Evolutionary conservation across 1,140 invertebrate genomes (phyloP).

Genomic region (Trachymyrmex cornetzi): DNA sequence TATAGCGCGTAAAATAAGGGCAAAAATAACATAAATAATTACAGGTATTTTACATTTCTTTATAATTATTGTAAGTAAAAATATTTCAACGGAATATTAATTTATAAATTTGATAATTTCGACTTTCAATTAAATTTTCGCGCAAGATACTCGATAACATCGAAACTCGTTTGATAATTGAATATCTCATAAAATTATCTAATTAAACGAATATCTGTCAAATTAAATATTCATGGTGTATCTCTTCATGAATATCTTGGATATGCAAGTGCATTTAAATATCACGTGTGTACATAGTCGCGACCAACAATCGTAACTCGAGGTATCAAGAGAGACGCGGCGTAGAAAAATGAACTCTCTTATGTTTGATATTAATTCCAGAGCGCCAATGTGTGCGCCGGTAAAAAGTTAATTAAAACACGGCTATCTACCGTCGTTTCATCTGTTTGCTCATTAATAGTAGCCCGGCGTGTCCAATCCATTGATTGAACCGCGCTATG

Average conservation of each 20-base stretch:
- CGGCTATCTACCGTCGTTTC: conserved; percentile 72
- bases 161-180: conserved; percentile 19
- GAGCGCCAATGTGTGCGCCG: conserved; percentile 7
- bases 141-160: background rate
- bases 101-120: conserved; percentile 24
- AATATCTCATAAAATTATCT: background rate
- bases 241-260: conserved; percentile 43
- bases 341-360: conserved; percentile 27
- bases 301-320: conserved; percentile 28
- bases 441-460: conserved; percentile 76
- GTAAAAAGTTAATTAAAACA: conserved; percentile 80
- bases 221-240: background rate
- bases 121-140: conserved; percentile 11
- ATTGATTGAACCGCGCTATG: conserved; percentile 74
- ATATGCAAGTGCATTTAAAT: conserved; percentile 17
- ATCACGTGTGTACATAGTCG: conserved; percentile 1
- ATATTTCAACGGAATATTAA: background rate
- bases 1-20: background rate
- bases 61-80: background rate
- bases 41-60: background rate
- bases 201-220: conserved; percentile 10
- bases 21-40: background rate
- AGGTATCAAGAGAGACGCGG: background rate
- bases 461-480: conserved; percentile 74
- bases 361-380: conserved; percentile 43